Conservation (phyloP, 2,113 vertebrate genomes). For the Coracopsis vasa region DNA sequence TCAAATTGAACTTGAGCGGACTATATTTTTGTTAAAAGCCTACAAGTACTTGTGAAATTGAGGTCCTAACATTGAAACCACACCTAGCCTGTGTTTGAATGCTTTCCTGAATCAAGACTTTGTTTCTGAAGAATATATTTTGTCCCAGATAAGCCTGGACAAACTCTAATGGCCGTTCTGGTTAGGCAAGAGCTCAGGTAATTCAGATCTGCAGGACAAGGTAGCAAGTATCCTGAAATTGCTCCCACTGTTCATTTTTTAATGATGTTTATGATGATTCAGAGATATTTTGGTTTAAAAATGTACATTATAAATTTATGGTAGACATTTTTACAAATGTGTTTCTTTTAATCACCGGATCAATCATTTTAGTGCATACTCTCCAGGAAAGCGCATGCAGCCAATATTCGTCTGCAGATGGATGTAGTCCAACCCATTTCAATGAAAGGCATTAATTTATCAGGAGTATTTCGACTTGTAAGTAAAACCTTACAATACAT, state of each 20-base stretch:
- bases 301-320: slow-evolving; percentile 19
- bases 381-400: slow-evolving; percentile 14
- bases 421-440: background rate
- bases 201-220: background rate
- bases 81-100: background rate
- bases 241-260: slow-evolving; percentile 5
- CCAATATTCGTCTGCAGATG: slow-evolving; percentile 16
- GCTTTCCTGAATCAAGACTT: background rate
- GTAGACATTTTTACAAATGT: slow-evolving; percentile 14
- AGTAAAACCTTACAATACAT: background rate
- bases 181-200: background rate
- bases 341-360: slow-evolving; percentile 10
- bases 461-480: background rate
- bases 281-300: background rate
- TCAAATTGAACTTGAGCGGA: background rate
- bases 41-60: background rate
- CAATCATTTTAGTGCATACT: background rate
- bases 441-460: slow-evolving; percentile 1
- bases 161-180: background rate
- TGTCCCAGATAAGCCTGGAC: background rate
- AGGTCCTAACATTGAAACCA: background rate
- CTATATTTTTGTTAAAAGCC: background rate
- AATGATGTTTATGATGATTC: slow-evolving; percentile 8
- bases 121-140: background rate
- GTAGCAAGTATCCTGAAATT: background rate